Evolutionary conservation across 1,140 invertebrate genomes (phyloP), one percentile per base, ranked within the genome.

Genomic region (Melanaphis sacchari): DNA sequence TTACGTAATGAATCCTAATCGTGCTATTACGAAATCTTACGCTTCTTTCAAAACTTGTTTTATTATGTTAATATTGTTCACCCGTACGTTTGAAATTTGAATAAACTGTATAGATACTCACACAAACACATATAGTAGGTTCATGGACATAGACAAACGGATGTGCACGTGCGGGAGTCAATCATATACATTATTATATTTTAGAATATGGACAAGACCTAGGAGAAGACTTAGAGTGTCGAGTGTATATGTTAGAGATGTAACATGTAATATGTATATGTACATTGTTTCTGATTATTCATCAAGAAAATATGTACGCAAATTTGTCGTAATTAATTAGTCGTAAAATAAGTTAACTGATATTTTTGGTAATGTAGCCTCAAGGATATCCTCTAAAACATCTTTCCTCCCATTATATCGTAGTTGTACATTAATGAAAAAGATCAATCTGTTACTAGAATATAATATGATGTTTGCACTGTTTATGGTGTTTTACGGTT

Each of bases 1-100:
- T 76, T 76, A 76, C 59, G 59, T n/a, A 76, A 76, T 76, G 59
- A 76, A 76, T 76, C 59, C 59, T 76, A 76, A 76, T 76, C 59
- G 31, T 4, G 31, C 9, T 15, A n/a, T 76, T 76, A 76, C 59
- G 59, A 76, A 76, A 76, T 76, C 31, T 15, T n/a, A 76, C 59
- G 59, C 31, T n/a, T 76, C 59, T 76, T 76, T n/a, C 59, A 76
- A 66, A 76, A 76, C 59, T 76, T n/a, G 59, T 76, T 76, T 76
- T n/a, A 76, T 76, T 76, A 76, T 76, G 59, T 18, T 76, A 76
- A 76, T 76, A 76, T n/a, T 76, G 59, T 76, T 76, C 59, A n/a
- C 18, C n/a, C n/a, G 59, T 76, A 76, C 59, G 59, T n/a, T 76
- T n/a, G 31, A 76, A 76, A 76, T 76, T 76, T 76, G 36, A 76